Evolutionary conservation across 2,888 invertebrate genomes (phyloP), one percentile per base, ranked within the genome.

Genomic region (Bruchidius siliquastri): DNA sequence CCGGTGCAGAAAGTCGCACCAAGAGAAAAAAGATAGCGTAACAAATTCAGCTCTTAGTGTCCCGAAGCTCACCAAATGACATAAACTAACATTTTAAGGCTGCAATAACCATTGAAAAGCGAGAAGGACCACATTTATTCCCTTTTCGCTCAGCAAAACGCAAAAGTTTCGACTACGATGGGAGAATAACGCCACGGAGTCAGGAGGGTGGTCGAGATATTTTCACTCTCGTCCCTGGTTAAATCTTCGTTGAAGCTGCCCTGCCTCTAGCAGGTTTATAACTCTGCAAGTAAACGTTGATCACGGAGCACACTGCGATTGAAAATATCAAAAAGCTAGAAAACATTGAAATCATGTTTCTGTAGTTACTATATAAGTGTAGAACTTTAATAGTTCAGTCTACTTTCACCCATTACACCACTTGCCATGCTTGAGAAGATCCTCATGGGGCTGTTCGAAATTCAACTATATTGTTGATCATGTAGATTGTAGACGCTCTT

Each of bases 31-130:
- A 49, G 49, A 13, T 6, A 49, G 1, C 8, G 49, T 49, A 49
- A 18, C 49, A 18, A 49, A 8, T 49, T 49, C 49, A 49, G 13
- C 49, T 74, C 70, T 69, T 70, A 70, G 71, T 72, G 74, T 75
- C 74, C 70, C 22, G 74, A 71, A 74, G 75, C 74, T 74, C 75
- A 73, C 72, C 74, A 71, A 70, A 70, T 72, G 73, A 72, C 75
- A 74, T 74, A 75, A 72, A 76, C 72, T 73, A 72, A 74, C 75
- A 74, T 74, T 75, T 74, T 30, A 71, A 74, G 70, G 21, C 70
- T 74, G 76, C 74, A 72, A 77, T 77, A 77, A 77, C 74, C 75
- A 74, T 77, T 72, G 74, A 69, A 76, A 75, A 73, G 73, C 77
- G 75, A 68, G 73, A 70, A 73, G 69, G 73, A 72, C 72, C 68